Base-by-base conservation (phyloP, 2,888 invertebrate species). In the Mimumesa dahlbomi region DNA sequence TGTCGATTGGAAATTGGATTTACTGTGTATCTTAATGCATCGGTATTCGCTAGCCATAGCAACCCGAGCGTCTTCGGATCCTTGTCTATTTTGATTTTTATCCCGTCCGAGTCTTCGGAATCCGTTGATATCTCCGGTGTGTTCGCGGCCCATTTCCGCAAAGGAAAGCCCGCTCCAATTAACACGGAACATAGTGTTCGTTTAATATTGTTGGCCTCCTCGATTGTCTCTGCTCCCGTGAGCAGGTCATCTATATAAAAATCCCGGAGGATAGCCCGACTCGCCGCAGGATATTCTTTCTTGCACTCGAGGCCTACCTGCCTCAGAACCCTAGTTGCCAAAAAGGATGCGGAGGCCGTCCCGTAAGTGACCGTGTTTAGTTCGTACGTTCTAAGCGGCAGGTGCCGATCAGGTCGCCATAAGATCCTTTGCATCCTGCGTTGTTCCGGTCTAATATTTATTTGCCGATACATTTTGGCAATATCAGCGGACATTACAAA, bases 221-320 rank as follows among this genome's bases (percentile, higher is more conserved):
- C 25, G 4, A 16, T 42, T 14, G 4, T 19, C 4, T 42, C 16
- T 5, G 42, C 11, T 0, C 54, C 54, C 1, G 54, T 54, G 3
- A 54, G 9, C 13, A 54, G 36, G 5, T 54, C 54, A 11, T 43
- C 54, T n/a, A 54, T 43, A 18, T 54, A 54, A 19, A 54, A 54
- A 18, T 54, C 54, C 5, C 31, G 5, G 0, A 31, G 1, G 11
- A 54, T 54, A 5, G n/a, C 43, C 5, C 2, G 2, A 2, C 36
- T 40, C 2, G 19, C 42, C 6, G n/a, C 11, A 0, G 42, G 43
- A 19, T 0, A 31, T 11, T 1, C 19, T 2, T 18, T 0, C 16
- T 38, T 19, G 19, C 11, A 7, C 4, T 54, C 31, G 2, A 19
- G 7, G 11, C 31, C 54, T 29, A 54, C 1, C 9, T 31, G 54